These are phyloP conservation scores for Panzeria rudis DNA, from an alignment of 2,888 invertebrate species.

Conservation along the genomic window DNA sequence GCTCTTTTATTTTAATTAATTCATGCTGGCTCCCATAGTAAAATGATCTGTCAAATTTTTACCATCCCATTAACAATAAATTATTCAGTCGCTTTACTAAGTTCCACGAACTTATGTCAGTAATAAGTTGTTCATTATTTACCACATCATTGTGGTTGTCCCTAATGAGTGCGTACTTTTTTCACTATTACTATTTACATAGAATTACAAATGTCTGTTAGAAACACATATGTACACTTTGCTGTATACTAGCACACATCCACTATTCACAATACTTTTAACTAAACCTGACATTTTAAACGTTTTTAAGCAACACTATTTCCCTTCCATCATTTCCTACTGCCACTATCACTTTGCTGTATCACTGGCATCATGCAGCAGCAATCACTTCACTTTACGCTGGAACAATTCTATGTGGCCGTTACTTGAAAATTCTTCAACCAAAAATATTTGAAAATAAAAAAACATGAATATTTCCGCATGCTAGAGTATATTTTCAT, in stretches of 20 bases:
- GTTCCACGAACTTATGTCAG: slow-evolving; percentile 32
- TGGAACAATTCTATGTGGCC: slow-evolving; percentile 25
- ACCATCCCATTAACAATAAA: background rate
- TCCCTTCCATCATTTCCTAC: background rate
- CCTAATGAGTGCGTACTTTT: background rate
- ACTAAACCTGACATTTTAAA: slow-evolving; percentile 20
- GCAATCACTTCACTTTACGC: slow-evolving; percentile 22
- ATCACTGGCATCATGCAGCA: slow-evolving; percentile 23
- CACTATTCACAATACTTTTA: background rate
- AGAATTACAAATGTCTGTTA: background rate
- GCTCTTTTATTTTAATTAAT: too few relatives aligned
- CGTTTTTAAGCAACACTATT: slow-evolving; percentile 13
- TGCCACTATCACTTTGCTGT: slow-evolving; percentile 3
- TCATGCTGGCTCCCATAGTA: too few relatives aligned
- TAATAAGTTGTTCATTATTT: slow-evolving; percentile 22
- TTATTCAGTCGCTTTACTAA: background rate
- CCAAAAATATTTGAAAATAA: slow-evolving; percentile 53
- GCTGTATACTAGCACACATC: background rate
- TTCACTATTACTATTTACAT: background rate
- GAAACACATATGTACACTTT: background rate
- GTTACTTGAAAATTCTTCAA: slow-evolving; percentile 52
- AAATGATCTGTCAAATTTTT: background rate
- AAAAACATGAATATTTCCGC: slow-evolving; percentile 49
- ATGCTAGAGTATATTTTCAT: slow-evolving; percentile 59
- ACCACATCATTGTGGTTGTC: slow-evolving; percentile 7